A percentile compares a stretch with the other conserved stretches of the same genome.
Conservation (phyloP, 2,888 invertebrate species). For the Magallana nippona region DNA sequence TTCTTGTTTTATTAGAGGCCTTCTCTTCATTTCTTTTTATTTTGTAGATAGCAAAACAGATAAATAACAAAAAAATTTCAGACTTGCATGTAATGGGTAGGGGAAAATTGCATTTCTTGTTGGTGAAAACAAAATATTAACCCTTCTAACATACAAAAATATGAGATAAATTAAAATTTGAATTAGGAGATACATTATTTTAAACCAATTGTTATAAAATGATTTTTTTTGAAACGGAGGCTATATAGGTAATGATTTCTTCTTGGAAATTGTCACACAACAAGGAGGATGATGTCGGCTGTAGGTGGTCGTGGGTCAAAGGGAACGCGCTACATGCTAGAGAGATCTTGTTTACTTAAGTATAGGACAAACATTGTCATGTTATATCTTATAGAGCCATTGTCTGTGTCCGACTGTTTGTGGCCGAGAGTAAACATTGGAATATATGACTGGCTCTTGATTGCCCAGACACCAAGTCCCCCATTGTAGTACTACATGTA, state of each 20-base stretch:
- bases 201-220: no score
- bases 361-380: background rate
- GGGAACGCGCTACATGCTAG: background rate
- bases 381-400: background rate
- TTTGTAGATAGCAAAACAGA: background rate
- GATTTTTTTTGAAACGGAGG: no score
- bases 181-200: background rate
- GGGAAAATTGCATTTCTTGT: no score
- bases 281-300: background rate
- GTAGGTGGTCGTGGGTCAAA: background rate
- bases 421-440: background rate
- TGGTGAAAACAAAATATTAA: no score
- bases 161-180: background rate
- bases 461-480: background rate
- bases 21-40: background rate
- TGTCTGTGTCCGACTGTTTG: constrained; percentile 18
- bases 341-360: constrained; percentile 11
- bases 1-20: background rate
- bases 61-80: background rate
- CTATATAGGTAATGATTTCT: background rate
- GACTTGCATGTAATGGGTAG: background rate
- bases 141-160: background rate
- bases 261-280: background rate
- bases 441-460: background rate
- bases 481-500: background rate